Evolutionary conservation across 1,140 invertebrate genomes (phyloP), one percentile per base, ranked within the genome.

Genomic region (Caenorhabditis elegans): DNA sequence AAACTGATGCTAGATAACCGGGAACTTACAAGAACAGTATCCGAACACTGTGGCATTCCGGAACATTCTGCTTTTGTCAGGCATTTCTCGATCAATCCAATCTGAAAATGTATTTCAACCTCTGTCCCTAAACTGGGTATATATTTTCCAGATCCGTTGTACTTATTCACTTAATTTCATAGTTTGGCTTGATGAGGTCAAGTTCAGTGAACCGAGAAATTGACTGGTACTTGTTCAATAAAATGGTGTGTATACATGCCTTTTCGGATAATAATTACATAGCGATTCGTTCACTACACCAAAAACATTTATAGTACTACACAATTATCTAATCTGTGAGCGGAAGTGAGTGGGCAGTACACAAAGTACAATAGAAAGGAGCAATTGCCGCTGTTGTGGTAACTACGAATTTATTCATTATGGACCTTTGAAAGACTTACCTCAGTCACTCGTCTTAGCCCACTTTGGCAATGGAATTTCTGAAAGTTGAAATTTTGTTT

Each of bases 241-340:
- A 34, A 70, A n/a, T n/a, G n/a, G 26, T 34, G 34, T 60, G 26
- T 60, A 60, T 43, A 70, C 60, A 70, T 22, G 17, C 60, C 53
- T 60, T 60, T 10, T 60, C 22, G 34, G 34, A 70, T 70, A 70
- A 70, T 70, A 70, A 70, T 70, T 70, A 70, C 60, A 70, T 70
- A 70, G 60, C 34, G 34, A 31, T 70, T 24, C 60, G 53, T 28
- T n/a, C 11, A n/a, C 28, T 34, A 34, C 19, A 70, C 60, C 26
- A 70, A 70, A 70, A 36, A 19, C 34, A 70, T 70, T 70, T 70
- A 34, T 70, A 39, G 60, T 70, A 39, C 34, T 43, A n/a, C n/a
- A n/a, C 60, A 70, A 70, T 70, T 70, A 70, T 70, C 3, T 39
- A 24, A n/a, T 39, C 43, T 70, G 60, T 22, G 31, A 34, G 36